Base-by-base conservation (phyloP, 2,888 invertebrate species). In the Drosophila atripex region DNA sequence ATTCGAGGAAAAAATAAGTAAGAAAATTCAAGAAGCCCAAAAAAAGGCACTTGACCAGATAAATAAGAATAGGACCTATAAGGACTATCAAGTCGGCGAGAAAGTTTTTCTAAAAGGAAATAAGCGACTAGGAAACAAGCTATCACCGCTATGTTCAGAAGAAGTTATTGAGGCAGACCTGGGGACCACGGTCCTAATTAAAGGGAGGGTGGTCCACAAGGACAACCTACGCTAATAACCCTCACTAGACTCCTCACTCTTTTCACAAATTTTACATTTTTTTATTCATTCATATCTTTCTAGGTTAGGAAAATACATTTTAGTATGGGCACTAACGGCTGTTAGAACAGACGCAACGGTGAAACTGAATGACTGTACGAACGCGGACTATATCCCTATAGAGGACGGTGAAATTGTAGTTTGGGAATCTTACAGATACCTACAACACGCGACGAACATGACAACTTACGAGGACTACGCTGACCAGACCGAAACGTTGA, bases 61-160 rank as follows among this genome's bases (percentile, higher is more conserved):
- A n/a, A n/a, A n/a, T n/a, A n/a, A 12, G 28, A 3, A 23, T 5
- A 23, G 46, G 18, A n/a, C 9, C 0, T 18, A 39, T n/a, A 47
- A 25, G 35, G 12, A 0, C 3, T 55, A 35, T 12, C 14, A 25
- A 8, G 46, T 55, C 9, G 55, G 46, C 5, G 47, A 47, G 8
- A 55, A 55, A 16, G 55, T 55, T 2, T 39, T 45, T 6, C 11
- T 55, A 7, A 55, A 55, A 12, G 8, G 18, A 2, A 47, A 55
- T 12, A 46, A 46, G 12, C n/a, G 55, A 8, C 16, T 38, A 2
- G 35, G 4, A 8, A 55, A 18, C 4, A 55, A 55, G 16, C 25
- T 38, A 1, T 16, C 32, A 4, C 16, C 32, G 0, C 11, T 49
- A 5, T 49, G 7, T 8, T 16, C 8, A 2, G 18, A 49, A 2